Base-by-base conservation (phyloP, 2,797 vertebrate genomes). In the Emydoidea blandingii region DNA sequence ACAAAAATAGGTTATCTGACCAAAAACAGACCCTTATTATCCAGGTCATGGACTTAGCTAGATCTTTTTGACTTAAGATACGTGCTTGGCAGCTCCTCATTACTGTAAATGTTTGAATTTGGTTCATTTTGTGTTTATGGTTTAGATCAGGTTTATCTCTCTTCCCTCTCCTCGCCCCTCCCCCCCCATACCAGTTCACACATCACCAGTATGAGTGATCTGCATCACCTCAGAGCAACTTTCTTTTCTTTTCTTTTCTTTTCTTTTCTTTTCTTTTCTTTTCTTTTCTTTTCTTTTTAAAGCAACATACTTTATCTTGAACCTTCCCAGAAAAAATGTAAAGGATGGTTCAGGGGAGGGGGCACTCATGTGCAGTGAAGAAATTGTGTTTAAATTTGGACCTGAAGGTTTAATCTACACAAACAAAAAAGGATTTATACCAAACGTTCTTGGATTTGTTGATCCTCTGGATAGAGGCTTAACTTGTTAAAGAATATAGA, bases 201-300 rank as follows among this genome's bases (percentile, higher is more conserved):
- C 8, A 31, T 57, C 56, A 84, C 5, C n/a, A 41, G 25, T 10
- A 37, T 68, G 27, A 72, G 12, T 29, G 68, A 50, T 6, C 50
- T 37, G 16, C 18, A 41, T 79, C 1, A 23, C 23, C 91, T 92
- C 10, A 80, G 5, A 18, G 25, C 2, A 89, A 8, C 0, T 76
- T 90, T 49, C 16, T 0, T 93, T 78, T 37, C 37, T 37, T 41
- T 41, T 41, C 41, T 41, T 41, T 41, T 85, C 87, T 8, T 27
- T 96, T 76, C 79, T 92, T 94, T 85, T 83, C 9, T 85, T n/a
- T 49, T 34, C n/a, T n/a, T 41, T 41, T 41, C 41, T 41, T 41
- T 41, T 85, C 87, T 8, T 27, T 96, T 76, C 79, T 92, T 94
- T 85, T 83, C 9, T 85, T n/a, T 49, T 34, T 90, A n/a, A 84